These are phyloP conservation scores for Lepidocyrtoides sp. DNA, from an alignment of 2,888 invertebrate species.

Conservation along the genomic window DNA sequence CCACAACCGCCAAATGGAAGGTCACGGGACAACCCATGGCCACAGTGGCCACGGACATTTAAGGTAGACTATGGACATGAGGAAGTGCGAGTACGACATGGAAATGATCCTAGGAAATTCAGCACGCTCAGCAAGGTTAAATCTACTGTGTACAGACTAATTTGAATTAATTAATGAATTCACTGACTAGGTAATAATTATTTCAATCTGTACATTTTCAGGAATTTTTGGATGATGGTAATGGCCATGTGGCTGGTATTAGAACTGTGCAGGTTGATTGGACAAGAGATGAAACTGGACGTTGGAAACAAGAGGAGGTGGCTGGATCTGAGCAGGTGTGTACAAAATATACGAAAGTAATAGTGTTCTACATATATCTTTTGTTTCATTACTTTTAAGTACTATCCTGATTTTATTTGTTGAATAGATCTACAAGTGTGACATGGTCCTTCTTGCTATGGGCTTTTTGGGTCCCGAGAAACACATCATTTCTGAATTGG, in stretches of 20 bases:
- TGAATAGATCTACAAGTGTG: constrained; percentile 91
- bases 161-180: constrained; percentile 4
- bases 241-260: constrained; percentile 94
- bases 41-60: constrained; percentile 98
- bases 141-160: background rate
- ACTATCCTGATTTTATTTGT: background rate
- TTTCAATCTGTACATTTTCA: constrained; percentile 86
- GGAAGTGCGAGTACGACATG: constrained; percentile 96
- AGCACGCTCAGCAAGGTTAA: constrained; percentile 95
- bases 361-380: too few species aligned
- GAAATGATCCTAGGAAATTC: constrained; percentile 97
- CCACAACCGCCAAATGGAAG: constrained; percentile 95
- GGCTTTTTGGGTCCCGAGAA: constrained; percentile 99
- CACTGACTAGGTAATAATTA: background rate
- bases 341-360: too few species aligned
- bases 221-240: constrained; percentile 96
- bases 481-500: constrained; percentile 93
- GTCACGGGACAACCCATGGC: constrained; percentile 98
- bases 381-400: too few species aligned
- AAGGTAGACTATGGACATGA: constrained; percentile 99
- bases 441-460: constrained; percentile 98
- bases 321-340: constrained; percentile 91
- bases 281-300: constrained; percentile 95
- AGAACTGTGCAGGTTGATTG: constrained; percentile 96
- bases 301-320: constrained; percentile 97